Evolutionary conservation across 2,888 invertebrate species (phyloP), one percentile per base, ranked within the genome.

Genomic region (Augochlorella aurata): DNA sequence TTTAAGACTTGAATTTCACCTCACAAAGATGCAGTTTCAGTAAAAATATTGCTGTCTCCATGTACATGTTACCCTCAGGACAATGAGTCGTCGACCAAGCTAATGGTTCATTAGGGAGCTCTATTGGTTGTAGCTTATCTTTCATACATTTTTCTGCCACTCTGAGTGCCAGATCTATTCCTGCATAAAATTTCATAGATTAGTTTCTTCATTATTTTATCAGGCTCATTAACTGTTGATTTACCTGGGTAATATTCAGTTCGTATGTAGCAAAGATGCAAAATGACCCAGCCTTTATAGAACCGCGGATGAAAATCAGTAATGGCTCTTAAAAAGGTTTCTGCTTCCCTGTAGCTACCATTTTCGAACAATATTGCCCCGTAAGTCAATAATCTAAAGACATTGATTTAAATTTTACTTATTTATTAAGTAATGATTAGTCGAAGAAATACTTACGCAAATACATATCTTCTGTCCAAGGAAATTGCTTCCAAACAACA

Each of bases 161-260:
- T 16, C 88, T 85, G 14, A 89, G 72, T 4, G 91, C 80, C 5
- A 91, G 16, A 79, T 91, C 90, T 18, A 89, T 81, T 44, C 92
- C 92, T 92, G 21, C 1, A 47, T 54, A 4, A 50, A 65, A 65
- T 9, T 4, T 3, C 2, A 18, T 3, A 12, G 44, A 65, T 65
- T 3, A 65, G 12, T 65, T 63, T 4, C 38, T 38, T 38, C 38
- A 7, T 38, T 2, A 12, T 38, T 44, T 65, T 1, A 12, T 44
- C 12, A 65, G 38, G 38, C 7, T 38, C 5, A 54, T 8, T 61
- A 29, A 61, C 24, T 16, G 16, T 61, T 16, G 24, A 65, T 5
- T 70, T 83, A 91, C 92, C 92, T 82, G 91, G 87, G 74, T 77
- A 86, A 74, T 89, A 90, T 77, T 92, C 86, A 0, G 79, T 92